Conservation (phyloP, 2,888 invertebrate species). For the Meiosimyza decipiens region DNA sequence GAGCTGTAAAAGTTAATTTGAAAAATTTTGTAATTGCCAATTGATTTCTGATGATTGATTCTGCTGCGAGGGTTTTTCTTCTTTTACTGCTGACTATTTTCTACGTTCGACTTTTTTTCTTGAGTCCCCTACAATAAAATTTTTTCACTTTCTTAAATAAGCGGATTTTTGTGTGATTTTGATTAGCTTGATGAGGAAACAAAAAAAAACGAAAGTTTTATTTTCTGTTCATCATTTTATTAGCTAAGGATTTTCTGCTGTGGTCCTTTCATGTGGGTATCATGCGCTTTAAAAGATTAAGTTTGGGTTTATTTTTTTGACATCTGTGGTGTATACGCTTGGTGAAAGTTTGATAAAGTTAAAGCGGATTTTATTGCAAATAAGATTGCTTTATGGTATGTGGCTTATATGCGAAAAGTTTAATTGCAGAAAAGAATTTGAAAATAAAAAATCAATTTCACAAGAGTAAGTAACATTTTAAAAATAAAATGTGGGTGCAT, state of each 20-base stretch:
- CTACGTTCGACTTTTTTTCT: not conserved
- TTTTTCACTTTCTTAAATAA: not conserved
- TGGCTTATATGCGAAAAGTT: too few relatives aligned
- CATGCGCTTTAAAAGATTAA: too few relatives aligned
- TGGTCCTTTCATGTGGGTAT: not conserved
- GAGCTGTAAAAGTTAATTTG: constrained; percentile 54
- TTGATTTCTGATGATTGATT: constrained; percentile 56
- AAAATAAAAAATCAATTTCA: too few relatives aligned
- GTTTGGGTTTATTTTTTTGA: too few relatives aligned
- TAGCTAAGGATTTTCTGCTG: constrained; percentile 4
- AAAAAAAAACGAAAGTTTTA: not conserved
- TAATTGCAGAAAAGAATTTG: too few relatives aligned
- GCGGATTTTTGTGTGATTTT: not conserved
- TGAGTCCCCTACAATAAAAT: not conserved
- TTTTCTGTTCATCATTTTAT: too few relatives aligned
- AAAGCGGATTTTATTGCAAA: too few relatives aligned
- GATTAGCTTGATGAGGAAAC: constrained; percentile 8
- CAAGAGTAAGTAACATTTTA: too few relatives aligned
- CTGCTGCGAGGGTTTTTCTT: constrained; percentile 42
- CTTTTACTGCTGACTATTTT: not conserved
- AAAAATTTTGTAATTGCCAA: constrained; percentile 55
- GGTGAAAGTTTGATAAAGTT: too few relatives aligned
- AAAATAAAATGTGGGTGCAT: too few relatives aligned
- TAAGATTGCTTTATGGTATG: too few relatives aligned
- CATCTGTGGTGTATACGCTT: too few relatives aligned